These are phyloP conservation scores for Holotrichia oblita DNA, from an alignment of 1,140 invertebrate species.

Conservation along the genomic window DNA sequence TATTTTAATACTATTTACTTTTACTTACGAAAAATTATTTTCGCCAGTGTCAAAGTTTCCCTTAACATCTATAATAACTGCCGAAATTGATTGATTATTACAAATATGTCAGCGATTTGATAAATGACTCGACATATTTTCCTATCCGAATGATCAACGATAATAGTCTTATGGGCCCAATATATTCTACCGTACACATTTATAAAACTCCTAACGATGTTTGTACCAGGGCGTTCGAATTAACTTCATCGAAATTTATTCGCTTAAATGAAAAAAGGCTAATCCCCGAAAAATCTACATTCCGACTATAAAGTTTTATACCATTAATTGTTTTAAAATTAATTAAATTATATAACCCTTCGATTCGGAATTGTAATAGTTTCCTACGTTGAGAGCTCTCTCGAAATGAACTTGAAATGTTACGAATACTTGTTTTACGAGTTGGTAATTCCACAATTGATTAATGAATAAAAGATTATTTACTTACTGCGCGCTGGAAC, in stretches of 20 bases:
- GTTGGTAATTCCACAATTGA: not conserved
- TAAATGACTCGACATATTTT: not conserved
- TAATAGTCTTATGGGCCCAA: not conserved
- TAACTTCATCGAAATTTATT: not conserved
- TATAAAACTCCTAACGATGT: not conserved
- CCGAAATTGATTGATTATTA: conserved; percentile 21
- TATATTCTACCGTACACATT: not conserved
- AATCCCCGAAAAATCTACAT: too few relatives aligned
- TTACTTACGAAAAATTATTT: not conserved
- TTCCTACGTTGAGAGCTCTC: not conserved
- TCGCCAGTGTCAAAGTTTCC: not conserved
- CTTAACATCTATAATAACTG: conserved; percentile 11
- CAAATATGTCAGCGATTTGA: conserved; percentile 17
- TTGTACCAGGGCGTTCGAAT: not conserved
- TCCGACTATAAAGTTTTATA: too few relatives aligned
- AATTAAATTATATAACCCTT: too few relatives aligned
- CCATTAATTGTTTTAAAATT: too few relatives aligned
- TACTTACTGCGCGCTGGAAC: not conserved
- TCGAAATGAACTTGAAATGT: not conserved
- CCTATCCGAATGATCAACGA: not conserved
- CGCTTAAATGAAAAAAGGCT: not conserved
- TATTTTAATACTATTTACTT: not conserved
- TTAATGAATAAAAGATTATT: conserved; percentile 36
- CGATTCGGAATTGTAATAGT: not conserved
- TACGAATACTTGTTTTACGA: not conserved